Evolutionary conservation across 92 coral and sea anemone genomes (phyloP).

Genomic region (Meandrina meandrites): DNA sequence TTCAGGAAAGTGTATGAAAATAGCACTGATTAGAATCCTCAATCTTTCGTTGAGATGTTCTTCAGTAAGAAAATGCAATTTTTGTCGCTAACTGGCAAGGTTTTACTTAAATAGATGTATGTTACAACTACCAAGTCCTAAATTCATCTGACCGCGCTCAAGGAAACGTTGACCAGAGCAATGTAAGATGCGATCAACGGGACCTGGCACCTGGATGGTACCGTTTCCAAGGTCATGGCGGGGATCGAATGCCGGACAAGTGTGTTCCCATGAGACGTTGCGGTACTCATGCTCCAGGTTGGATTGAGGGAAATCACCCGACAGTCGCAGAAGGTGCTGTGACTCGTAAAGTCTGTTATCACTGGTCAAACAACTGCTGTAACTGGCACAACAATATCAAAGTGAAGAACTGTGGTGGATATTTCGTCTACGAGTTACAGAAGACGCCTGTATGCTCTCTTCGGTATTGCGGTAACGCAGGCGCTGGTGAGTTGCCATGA

Average conservation of each 20-base stretch:
- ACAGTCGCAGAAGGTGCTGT: not conserved
- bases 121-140: not conserved
- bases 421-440: not conserved
- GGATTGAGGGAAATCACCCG: conserved; percentile 16
- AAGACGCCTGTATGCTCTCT: conserved; percentile 4
- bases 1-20: not conserved
- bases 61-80: no score
- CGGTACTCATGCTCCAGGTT: conserved; percentile 39
- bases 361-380: conserved; percentile 19
- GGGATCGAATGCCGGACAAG: not conserved
- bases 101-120: no score
- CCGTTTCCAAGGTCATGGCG: not conserved
- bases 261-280: conserved; percentile 11
- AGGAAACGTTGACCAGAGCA: not conserved
- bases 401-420: conserved; percentile 18
- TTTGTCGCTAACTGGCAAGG: no score
- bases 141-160: not conserved
- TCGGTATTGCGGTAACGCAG: conserved; percentile 21
- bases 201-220: conserved; percentile 15
- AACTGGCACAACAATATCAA: conserved; percentile 10
- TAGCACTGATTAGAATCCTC: not conserved
- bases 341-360: conserved; percentile 26
- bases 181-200: not conserved
- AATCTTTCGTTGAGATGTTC: no score
- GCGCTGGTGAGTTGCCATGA: not conserved